These are phyloP conservation scores for Epicampocera succincta DNA, from an alignment of 2,888 invertebrate species.

Conservation along the genomic window DNA sequence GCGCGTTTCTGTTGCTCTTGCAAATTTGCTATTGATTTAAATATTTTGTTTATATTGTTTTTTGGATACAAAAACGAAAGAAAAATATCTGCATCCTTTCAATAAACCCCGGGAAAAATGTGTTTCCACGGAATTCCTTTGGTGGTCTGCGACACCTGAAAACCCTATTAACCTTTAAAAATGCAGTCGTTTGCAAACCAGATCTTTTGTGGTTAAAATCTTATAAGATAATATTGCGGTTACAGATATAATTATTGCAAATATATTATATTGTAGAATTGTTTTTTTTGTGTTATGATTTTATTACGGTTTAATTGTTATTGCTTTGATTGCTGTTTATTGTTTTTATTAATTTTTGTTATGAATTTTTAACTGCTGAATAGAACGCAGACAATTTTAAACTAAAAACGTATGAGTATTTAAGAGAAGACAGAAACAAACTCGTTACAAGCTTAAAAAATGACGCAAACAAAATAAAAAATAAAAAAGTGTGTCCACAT, in stretches of 20 bases:
- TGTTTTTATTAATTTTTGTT: slow-evolving; percentile 24
- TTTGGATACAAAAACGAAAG: too few species aligned
- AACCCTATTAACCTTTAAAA: slow-evolving; percentile 15
- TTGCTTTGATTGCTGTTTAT: slow-evolving; percentile 34
- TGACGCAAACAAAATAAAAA: too few species aligned
- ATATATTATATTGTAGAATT: slow-evolving; percentile 40
- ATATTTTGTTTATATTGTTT: slow-evolving; percentile 17
- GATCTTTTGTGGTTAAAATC: slow-evolving; percentile 54
- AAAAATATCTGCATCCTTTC: too few species aligned
- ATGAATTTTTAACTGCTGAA: slow-evolving; percentile 9
- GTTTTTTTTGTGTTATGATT: slow-evolving; percentile 23
- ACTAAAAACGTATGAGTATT: background rate
- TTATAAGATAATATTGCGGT: slow-evolving; percentile 42
- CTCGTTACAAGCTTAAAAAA: background rate
- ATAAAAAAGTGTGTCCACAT: too few species aligned
- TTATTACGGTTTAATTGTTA: slow-evolving; percentile 59
- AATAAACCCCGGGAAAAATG: too few species aligned
- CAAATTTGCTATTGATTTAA: slow-evolving; percentile 26
- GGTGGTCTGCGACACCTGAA: too few species aligned
- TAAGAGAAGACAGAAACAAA: too few species aligned
- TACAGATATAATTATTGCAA: slow-evolving; percentile 47
- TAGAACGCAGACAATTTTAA: background rate
- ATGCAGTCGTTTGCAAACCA: slow-evolving; percentile 29
- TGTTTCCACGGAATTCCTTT: too few species aligned
- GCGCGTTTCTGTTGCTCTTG: background rate